These are phyloP conservation scores for Amiota minor DNA, from an alignment of 2,888 invertebrate species.

Conservation along the genomic window DNA sequence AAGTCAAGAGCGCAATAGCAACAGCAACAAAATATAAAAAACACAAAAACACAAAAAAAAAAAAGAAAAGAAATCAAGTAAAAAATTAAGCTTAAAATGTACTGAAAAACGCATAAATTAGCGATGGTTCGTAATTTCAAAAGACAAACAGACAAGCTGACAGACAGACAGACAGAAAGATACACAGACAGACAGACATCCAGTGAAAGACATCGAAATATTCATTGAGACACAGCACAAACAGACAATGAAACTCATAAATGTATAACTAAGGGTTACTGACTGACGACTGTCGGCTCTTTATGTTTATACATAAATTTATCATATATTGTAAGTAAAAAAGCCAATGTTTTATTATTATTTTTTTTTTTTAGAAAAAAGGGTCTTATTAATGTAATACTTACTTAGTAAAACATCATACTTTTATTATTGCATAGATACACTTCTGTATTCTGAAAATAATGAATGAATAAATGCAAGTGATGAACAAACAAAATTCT, in stretches of 20 bases:
- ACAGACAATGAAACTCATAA: constrained; percentile 48
- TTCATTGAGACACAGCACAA: background rate
- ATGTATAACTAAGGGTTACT: constrained; percentile 35
- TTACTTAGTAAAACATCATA: background rate
- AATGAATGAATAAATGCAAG: too few species aligned
- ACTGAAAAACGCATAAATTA: constrained; percentile 65
- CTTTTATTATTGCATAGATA: too few species aligned
- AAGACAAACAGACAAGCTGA: constrained; percentile 4
- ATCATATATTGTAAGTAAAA: background rate
- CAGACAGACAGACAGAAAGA: background rate
- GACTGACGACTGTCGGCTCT: background rate
- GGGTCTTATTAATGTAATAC: background rate
- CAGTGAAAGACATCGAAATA: constrained; percentile 50
- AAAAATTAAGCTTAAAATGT: constrained; percentile 50
- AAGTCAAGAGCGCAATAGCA: background rate
- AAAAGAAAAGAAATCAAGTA: constrained; percentile 33
- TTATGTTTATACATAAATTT: background rate
- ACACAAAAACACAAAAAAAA: too few species aligned
- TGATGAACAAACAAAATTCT: too few species aligned
- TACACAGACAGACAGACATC: background rate
- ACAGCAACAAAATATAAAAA: constrained; percentile 3
- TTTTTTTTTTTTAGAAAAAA: background rate
- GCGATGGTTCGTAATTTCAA: constrained; percentile 65
- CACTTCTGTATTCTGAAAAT: too few species aligned
- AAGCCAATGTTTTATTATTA: constrained; percentile 9